These are phyloP conservation scores for Anomalospiza imberbis DNA, from an alignment of 2,797 vertebrate genomes.

Conservation along the genomic window DNA sequence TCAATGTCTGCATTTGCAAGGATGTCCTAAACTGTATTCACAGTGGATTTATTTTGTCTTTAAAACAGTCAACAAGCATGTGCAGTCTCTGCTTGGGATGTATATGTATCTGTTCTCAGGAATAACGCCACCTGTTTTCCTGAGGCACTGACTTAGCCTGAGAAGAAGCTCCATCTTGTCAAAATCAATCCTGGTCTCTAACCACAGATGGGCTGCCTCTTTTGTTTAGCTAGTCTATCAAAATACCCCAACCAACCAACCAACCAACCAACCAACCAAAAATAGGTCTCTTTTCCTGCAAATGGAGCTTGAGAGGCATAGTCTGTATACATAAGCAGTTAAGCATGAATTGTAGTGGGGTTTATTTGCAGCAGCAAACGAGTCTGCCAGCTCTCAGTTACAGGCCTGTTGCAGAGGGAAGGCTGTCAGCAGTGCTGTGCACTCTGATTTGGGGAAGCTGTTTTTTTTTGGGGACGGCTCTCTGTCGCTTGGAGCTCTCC, in stretches of 20 bases:
- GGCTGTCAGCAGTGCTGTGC: neutral
- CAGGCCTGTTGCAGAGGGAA: neutral
- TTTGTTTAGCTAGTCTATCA: neutral
- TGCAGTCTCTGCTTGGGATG: neutral
- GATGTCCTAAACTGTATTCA: neutral
- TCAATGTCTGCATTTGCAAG: neutral
- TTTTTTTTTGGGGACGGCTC: neutral
- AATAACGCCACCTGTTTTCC: neutral
- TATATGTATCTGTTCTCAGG: neutral
- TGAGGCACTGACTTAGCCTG: neutral
- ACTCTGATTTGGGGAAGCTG: neutral
- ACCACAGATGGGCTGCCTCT: neutral
- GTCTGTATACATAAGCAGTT: neutral
- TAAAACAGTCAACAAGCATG: neutral
- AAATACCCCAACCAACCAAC: neutral
- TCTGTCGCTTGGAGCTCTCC: neutral
- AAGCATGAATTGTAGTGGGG: neutral
- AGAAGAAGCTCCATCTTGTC: neutral
- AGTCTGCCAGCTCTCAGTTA: neutral
- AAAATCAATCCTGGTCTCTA: neutral
- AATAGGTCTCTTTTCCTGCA: neutral
- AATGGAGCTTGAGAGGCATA: neutral
- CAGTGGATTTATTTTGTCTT: neutral
- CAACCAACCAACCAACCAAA: neutral
- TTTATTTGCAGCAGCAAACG: neutral